Evolutionary conservation across 37 sponge, comb jelly and placozoan genomes (phyloP).

Genomic region (Amphimedon queenslandica): DNA sequence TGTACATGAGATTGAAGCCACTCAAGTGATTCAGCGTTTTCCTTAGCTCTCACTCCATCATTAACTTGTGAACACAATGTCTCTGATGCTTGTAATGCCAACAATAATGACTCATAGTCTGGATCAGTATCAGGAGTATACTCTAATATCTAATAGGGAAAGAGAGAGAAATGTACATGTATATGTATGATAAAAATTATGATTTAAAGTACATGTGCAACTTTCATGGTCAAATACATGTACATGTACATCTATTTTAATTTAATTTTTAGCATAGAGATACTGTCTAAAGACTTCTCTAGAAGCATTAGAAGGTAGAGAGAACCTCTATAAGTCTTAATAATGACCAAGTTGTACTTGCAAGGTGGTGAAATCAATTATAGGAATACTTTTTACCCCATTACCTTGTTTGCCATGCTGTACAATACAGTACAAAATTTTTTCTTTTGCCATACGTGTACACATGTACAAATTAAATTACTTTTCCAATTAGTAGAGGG

Average conservation of each 20-base stretch:
- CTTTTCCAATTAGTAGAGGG: conserved; percentile 85
- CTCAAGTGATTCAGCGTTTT: conserved; percentile 77
- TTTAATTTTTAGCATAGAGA: no score
- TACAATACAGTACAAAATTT: no score
- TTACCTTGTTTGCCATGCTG: no score
- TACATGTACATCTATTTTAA: conserved; percentile 11
- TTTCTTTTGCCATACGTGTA: conserved; percentile 6
- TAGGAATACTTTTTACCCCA: no score
- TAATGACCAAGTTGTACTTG: no score
- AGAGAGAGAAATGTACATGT: no score
- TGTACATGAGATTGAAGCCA: conserved; percentile 87
- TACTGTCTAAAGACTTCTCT: no score
- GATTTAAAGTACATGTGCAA: no score
- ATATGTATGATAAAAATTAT: no score
- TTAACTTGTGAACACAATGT: conserved; percentile 73
- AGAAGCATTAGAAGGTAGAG: no score
- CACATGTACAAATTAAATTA: conserved; percentile 33
- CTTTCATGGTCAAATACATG: background rate
- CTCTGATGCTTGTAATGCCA: conserved; percentile 46
- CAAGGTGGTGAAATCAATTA: no score
- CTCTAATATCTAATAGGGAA: conserved; percentile 53
- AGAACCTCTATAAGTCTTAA: no score
- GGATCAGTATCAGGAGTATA: conserved; percentile 44
- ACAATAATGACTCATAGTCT: conserved; percentile 39
- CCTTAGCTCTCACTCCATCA: conserved; percentile 75